Evolutionary conservation across 2,888 invertebrate genomes (phyloP).

Genomic region (Chalcosyrphus nemorum): DNA sequence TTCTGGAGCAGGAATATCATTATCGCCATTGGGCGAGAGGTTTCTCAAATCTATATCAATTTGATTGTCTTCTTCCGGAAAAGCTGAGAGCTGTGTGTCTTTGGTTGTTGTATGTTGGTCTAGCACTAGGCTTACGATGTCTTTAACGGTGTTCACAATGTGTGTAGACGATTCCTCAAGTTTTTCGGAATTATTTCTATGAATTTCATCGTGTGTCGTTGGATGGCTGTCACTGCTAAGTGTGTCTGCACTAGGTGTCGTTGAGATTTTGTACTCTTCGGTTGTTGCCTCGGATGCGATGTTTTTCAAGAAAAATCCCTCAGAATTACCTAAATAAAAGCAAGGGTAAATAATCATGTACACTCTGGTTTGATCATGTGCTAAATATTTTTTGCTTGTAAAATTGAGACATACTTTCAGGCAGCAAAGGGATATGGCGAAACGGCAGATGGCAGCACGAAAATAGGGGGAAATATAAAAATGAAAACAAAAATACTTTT

Average conservation of each 20-base stretch:
- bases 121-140: conserved; percentile 5
- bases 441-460: neutral
- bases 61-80: conserved; percentile 1
- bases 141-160: conserved; percentile 24
- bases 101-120: conserved; percentile 12
- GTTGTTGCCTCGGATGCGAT: neutral
- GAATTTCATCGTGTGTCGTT: conserved; percentile 16
- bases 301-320: conserved; percentile 34
- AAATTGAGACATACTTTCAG: no score
- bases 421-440: no score
- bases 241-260: neutral
- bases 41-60: neutral
- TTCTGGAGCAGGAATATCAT: conserved; percentile 5
- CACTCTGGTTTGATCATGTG: neutral
- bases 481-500: no score
- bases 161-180: conserved; percentile 12
- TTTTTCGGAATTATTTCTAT: conserved; percentile 20
- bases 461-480: neutral
- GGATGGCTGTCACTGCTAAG: no score
- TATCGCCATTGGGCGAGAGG: neutral
- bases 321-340: conserved; percentile 12
- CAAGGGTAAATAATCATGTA: no score
- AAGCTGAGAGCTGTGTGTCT: neutral
- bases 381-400: neutral
- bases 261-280: neutral